These are phyloP conservation scores for Stegastes partitus DNA, from an alignment of 2,113 vertebrate genomes.

Conservation along the genomic window DNA sequence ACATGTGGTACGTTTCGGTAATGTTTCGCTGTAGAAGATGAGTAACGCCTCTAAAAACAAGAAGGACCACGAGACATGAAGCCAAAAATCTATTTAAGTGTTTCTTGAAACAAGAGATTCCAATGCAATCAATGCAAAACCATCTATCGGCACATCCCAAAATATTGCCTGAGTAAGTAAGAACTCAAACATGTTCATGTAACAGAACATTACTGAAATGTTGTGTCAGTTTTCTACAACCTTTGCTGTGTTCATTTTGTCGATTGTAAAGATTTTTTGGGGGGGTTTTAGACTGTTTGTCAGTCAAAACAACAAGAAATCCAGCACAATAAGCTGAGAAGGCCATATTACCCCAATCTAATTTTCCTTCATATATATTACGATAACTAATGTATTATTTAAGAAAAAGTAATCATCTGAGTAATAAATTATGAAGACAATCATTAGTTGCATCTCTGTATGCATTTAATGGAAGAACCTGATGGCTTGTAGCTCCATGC, in stretches of 20 bases:
- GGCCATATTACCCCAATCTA: background rate
- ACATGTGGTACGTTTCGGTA: background rate
- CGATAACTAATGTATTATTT: background rate
- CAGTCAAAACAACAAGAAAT: too few relatives aligned
- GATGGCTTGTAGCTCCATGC: background rate
- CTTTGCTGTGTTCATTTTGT: too few relatives aligned
- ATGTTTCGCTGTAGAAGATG: background rate
- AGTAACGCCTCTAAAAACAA: background rate
- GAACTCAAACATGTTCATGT: background rate
- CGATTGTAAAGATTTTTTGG: too few relatives aligned
- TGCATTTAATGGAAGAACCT: conserved; percentile 29
- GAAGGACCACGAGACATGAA: background rate
- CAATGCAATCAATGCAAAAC: conserved; percentile 16
- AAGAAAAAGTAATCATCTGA: background rate
- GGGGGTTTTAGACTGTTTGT: too few relatives aligned
- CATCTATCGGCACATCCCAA: background rate
- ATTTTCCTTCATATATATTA: background rate
- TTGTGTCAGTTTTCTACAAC: too few relatives aligned
- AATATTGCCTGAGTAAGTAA: background rate
- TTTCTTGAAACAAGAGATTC: conserved; percentile 32
- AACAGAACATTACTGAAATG: too few relatives aligned
- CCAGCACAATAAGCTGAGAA: background rate
- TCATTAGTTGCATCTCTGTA: background rate
- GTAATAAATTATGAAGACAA: conserved; percentile 7
- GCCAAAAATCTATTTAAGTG: conserved; percentile 29